Conservation (phyloP, 2,797 vertebrate genomes). For the Enteromius anoplus region DNA sequence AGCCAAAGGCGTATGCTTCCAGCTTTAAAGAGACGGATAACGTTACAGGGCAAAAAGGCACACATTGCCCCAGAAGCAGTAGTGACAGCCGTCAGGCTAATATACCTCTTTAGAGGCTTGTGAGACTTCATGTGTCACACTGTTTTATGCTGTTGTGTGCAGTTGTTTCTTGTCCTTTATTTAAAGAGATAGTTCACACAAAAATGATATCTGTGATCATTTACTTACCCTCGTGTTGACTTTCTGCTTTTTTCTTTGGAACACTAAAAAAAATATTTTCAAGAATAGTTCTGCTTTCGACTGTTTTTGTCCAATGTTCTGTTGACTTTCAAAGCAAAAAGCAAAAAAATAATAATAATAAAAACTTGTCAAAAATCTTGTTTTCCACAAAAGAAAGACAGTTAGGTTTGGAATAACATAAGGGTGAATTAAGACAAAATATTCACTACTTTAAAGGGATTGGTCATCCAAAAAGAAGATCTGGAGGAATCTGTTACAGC, state of each 20-base stretch:
- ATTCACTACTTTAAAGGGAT: no score
- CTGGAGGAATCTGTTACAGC: no score
- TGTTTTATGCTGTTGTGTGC: neutral
- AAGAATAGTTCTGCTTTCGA: neutral
- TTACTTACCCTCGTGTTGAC: neutral
- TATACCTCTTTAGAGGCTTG: slow-evolving; percentile 53
- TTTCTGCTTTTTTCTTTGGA: neutral
- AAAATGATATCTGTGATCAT: neutral
- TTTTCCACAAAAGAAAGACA: neutral
- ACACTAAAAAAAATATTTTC: neutral
- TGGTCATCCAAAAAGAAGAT: no score
- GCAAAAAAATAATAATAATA: neutral
- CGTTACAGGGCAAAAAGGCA: slow-evolving; percentile 68
- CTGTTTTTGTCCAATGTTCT: neutral
- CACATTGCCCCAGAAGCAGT: slow-evolving; percentile 67
- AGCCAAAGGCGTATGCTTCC: slow-evolving; percentile 74
- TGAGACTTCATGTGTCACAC: slow-evolving; percentile 21
- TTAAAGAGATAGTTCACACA: neutral
- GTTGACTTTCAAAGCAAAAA: neutral
- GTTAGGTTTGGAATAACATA: neutral
- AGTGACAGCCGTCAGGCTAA: slow-evolving; percentile 58
- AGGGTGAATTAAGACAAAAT: neutral
- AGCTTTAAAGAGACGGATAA: slow-evolving; percentile 75
- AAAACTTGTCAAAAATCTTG: neutral
- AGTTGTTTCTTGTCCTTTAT: neutral